A percentile compares a stretch with the other conserved stretches of the same genome.
Evolutionary conservation across 2,888 invertebrate species (phyloP).

Genomic region (Ligdia adustata): DNA sequence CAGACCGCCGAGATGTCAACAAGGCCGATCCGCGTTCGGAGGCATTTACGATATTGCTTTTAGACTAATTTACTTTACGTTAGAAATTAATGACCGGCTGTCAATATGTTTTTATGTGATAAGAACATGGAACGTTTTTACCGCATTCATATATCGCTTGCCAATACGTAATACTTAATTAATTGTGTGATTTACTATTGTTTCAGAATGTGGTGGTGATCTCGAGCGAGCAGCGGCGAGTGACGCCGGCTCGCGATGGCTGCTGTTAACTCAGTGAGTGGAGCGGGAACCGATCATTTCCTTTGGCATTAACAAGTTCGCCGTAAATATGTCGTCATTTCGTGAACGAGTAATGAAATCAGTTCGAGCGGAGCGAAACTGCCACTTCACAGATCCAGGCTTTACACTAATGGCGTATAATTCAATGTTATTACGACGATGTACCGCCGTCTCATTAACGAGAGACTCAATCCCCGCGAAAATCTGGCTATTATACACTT

Average conservation of each 20-base stretch:
- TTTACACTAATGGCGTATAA: conserved; percentile 52
- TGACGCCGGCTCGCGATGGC: conserved; percentile 83
- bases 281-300: conserved; percentile 13
- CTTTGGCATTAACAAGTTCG: conserved; percentile 20
- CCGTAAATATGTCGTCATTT: conserved; percentile 26
- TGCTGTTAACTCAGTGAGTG: conserved; percentile 87
- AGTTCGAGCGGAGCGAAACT: conserved; percentile 35
- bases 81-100: conserved; percentile 49
- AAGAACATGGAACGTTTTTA: conserved; percentile 31
- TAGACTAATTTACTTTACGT: conserved; percentile 68
- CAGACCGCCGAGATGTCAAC: conserved; percentile 68
- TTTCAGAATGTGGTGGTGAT: conserved; percentile 73
- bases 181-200: conserved; percentile 48
- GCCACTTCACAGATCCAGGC: conserved; percentile 39
- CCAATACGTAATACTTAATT: conserved; percentile 31
- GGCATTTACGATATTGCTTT: conserved; percentile 69
- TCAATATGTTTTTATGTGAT: conserved; percentile 39
- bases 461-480: conserved; percentile 54
- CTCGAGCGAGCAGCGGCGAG: conserved; percentile 46
- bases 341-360: conserved; percentile 30
- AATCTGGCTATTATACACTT: conserved; percentile 54
- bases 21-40: conserved; percentile 62
- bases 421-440: conserved; percentile 48
- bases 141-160: conserved; percentile 13
- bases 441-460: conserved; percentile 53